These are phyloP conservation scores for Parnassius glacialis DNA, from an alignment of 2,888 invertebrate genomes.

Conservation along the genomic window DNA sequence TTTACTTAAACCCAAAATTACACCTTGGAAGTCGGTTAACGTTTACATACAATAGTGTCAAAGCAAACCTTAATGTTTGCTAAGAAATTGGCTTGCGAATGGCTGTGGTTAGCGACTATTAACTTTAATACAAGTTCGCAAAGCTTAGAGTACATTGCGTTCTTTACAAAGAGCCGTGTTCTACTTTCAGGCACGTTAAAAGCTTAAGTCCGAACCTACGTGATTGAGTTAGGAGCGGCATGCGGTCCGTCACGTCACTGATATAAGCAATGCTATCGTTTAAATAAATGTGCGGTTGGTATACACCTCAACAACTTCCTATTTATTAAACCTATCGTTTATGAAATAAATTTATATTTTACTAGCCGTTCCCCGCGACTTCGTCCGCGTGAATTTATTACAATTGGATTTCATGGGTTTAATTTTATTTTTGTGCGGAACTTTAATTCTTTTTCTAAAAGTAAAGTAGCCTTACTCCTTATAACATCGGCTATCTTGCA, in stretches of 20 bases:
- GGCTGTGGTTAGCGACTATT: constrained; percentile 1
- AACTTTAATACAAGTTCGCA: constrained; percentile 10
- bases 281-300: constrained; percentile 2
- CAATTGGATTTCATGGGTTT: no score
- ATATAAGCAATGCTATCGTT: constrained; percentile 47
- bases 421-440: no score
- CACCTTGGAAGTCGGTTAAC: neutral
- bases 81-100: constrained; percentile 10
- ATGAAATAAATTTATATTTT: no score
- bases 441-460: no score
- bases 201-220: constrained; percentile 48
- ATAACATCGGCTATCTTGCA: no score
- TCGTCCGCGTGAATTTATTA: no score
- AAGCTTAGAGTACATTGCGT: constrained; percentile 19
- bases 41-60: constrained; percentile 14
- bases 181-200: constrained; percentile 68
- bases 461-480: no score
- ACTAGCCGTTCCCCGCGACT: no score
- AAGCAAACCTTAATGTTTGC: constrained; percentile 14
- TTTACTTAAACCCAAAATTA: neutral
- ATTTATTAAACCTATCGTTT: no score
- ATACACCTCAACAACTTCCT: no score
- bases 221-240: constrained; percentile 71
- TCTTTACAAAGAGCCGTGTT: constrained; percentile 50
- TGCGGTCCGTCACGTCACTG: constrained; percentile 55